Evolutionary conservation across 2,113 vertebrate genomes (phyloP), one percentile per base, ranked within the genome.

Genomic region (Canis aureus): DNA sequence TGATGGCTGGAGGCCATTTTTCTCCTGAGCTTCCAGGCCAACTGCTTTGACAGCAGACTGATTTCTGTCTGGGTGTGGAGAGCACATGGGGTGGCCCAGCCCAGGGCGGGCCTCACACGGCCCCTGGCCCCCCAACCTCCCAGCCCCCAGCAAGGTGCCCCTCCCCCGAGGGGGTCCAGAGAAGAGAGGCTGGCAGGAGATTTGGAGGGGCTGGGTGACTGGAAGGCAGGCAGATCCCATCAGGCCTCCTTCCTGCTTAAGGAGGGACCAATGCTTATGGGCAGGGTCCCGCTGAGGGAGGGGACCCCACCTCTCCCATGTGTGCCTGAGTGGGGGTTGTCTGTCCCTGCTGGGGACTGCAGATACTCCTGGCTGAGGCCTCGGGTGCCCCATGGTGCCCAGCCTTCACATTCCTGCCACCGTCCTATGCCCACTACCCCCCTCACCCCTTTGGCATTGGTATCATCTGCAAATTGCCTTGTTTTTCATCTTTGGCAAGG

Each of bases 401-500:
- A 5, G 32, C 13, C 97, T 17, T 71, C 4, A 0, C 78, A 86
- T 60, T 92, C 88, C 94, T 93, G 96, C 71, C 81, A 62, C 88
- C 67, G 62, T 90, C 89, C 96, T 80, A 85, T 96, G 96, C 20
- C 19, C 78, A 97, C 96, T 73, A 88, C 95, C 95, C 89, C 76
- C 49, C 92, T 59, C 76, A 91, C 93, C 78, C 91, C 60, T 74
- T 81, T n/a, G 2, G 8, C 20, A 2, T 43, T 59, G 5, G 95
- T 53, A 95, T 94, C 97, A 94, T 91, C 94, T 97, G 94, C 91
- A 98, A 96, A 97, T 88, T 96, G 98, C 97, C 97, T 98, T 16
- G 32, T 97, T 98, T 98, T 97, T 98, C 90, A 95, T 98, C 98
- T 98, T 92, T 97, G 0, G 29, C 98, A 96, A 97, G 95, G 91